Percentiles rank a stretch among this genome's conserved stretches.
Conservation (phyloP, 2,113 vertebrate genomes). For the Cercopithecus mona region DNA sequence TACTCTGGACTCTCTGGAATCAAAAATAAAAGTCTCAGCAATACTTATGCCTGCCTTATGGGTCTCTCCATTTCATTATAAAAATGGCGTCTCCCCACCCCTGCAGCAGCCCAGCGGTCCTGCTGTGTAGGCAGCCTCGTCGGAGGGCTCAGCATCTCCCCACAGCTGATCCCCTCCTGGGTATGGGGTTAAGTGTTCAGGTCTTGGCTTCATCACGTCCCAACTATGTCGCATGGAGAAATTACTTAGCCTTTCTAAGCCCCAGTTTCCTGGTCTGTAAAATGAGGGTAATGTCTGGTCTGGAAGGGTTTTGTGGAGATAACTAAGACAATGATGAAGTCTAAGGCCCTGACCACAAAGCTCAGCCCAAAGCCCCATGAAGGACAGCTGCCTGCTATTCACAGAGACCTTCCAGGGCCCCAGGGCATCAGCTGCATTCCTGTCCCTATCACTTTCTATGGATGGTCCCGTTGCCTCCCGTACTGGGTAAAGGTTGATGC, state of each 20-base stretch:
- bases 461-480: neutral
- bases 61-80: neutral
- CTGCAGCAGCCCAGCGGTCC: neutral
- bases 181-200: neutral
- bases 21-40: neutral
- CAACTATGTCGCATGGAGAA: neutral
- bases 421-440: neutral
- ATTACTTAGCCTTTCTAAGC: neutral
- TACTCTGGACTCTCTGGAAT: neutral
- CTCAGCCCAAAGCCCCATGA: neutral
- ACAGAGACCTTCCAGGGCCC: too few species aligned
- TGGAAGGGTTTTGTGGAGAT: neutral
- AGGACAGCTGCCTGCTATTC: neutral
- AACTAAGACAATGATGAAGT: neutral
- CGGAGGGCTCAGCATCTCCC: neutral
- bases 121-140: neutral
- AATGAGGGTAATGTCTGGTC: neutral
- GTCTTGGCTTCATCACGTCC: neutral
- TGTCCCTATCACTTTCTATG: neutral
- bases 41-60: neutral
- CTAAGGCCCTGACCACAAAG: neutral
- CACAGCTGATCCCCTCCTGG: neutral
- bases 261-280: neutral
- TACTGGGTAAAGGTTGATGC: neutral
- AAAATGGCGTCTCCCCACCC: neutral